Evolutionary conservation across 2,888 invertebrate species (phyloP).

Genomic region (Anarsia innoxiella): DNA sequence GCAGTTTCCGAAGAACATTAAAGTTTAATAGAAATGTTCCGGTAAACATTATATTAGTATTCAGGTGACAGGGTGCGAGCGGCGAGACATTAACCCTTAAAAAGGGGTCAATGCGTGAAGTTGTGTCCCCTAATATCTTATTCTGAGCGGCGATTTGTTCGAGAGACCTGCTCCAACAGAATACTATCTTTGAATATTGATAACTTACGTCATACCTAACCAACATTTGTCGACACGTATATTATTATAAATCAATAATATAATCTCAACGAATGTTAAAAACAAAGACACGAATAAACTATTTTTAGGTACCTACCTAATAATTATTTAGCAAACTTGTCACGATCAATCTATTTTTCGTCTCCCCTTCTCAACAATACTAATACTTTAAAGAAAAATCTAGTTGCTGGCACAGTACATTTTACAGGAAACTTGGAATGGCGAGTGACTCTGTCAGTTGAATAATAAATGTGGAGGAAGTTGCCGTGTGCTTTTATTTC

Average conservation of each 20-base stretch:
- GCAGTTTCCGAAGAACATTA: constrained; percentile 18
- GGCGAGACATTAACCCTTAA: constrained; percentile 68
- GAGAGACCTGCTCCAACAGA: constrained; percentile 48
- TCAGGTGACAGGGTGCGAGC: constrained; percentile 50
- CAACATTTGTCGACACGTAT: too few relatives aligned
- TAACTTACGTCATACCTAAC: too few relatives aligned
- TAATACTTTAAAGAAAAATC: constrained; percentile 48
- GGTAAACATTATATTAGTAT: constrained; percentile 50
- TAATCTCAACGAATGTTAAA: too few relatives aligned
- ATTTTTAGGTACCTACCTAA: neutral
- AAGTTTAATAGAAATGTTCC: constrained; percentile 26
- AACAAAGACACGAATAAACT: too few relatives aligned
- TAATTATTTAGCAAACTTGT: neutral
- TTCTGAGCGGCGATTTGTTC: constrained; percentile 55
- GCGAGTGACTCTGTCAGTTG: constrained; percentile 54
- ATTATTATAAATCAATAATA: too few relatives aligned
- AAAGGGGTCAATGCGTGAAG: constrained; percentile 72
- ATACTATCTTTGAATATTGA: constrained; percentile 63
- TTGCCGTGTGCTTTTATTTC: constrained; percentile 41
- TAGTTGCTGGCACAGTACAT: constrained; percentile 35
- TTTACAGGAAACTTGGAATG: constrained; percentile 46
- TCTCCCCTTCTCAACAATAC: constrained; percentile 35
- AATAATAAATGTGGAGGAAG: constrained; percentile 56
- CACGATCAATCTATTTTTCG: constrained; percentile 23
- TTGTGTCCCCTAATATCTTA: constrained; percentile 68